These are phyloP conservation scores for Eristalis tenax DNA, from an alignment of 2,888 invertebrate genomes.

Conservation along the genomic window DNA sequence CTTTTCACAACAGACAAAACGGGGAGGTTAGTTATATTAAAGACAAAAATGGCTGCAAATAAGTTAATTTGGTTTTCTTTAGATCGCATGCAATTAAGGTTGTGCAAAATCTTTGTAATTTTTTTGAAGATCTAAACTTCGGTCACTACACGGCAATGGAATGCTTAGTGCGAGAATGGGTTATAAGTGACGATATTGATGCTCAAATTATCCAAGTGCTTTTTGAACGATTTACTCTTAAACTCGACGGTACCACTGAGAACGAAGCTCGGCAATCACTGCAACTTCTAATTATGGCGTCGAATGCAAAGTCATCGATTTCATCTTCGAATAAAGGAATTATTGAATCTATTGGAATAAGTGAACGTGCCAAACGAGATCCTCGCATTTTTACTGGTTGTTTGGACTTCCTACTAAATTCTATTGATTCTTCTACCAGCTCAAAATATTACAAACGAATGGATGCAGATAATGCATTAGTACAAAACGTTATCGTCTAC, in stretches of 20 bases:
- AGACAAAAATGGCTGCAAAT: slow-evolving; percentile 75
- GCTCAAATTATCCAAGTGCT: slow-evolving; percentile 85
- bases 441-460: slow-evolving; percentile 79
- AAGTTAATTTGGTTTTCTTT: slow-evolving; percentile 66
- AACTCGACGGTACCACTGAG: slow-evolving; percentile 86
- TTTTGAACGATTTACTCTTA: slow-evolving; percentile 92
- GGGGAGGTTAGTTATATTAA: slow-evolving; percentile 74
- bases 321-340: slow-evolving; percentile 87
- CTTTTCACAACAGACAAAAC: slow-evolving; percentile 79
- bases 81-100: slow-evolving; percentile 83
- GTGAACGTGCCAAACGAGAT: slow-evolving; percentile 78
- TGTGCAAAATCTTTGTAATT: slow-evolving; percentile 84
- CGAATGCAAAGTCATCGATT: slow-evolving; percentile 84
- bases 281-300: slow-evolving; percentile 89
- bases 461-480: slow-evolving; percentile 75
- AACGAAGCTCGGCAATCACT: slow-evolving; percentile 89
- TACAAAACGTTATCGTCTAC: slow-evolving; percentile 79
- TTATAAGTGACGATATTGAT: slow-evolving; percentile 83
- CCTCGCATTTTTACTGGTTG: slow-evolving; percentile 79
- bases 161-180: slow-evolving; percentile 85
- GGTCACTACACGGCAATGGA: slow-evolving; percentile 85
- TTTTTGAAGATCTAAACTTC: slow-evolving; percentile 83
- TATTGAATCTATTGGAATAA: slow-evolving; percentile 88
- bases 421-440: slow-evolving; percentile 76
- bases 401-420: slow-evolving; percentile 78